Evolutionary conservation across 1,140 invertebrate species (phyloP).

Genomic region (Arion vulgaris): DNA sequence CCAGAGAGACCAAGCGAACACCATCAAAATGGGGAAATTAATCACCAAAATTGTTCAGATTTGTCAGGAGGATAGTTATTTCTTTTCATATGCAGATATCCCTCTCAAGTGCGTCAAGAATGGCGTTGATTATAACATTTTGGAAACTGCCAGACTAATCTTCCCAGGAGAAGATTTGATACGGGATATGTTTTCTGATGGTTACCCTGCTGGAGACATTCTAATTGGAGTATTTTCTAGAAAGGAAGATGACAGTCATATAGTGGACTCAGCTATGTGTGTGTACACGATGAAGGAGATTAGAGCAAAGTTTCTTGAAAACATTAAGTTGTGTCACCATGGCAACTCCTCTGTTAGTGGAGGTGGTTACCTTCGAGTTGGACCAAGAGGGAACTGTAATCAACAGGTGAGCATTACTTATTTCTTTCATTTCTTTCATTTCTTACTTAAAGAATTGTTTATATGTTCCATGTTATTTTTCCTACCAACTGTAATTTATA

Average conservation of each 20-base stretch:
- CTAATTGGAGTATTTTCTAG: constrained; percentile 93
- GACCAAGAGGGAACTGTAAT: constrained; percentile 47
- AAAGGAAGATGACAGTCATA: constrained; percentile 83
- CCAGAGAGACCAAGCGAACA: constrained; percentile 84
- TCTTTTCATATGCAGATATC: constrained; percentile 92
- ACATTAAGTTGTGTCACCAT: constrained; percentile 95
- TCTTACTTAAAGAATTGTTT: no score
- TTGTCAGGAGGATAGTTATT: constrained; percentile 95
- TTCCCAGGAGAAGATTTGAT: constrained; percentile 91
- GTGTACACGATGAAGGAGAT: constrained; percentile 96
- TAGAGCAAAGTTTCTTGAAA: constrained; percentile 95
- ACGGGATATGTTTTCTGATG: constrained; percentile 81
- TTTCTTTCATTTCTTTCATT: no score
- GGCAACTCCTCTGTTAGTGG: constrained; percentile 75
- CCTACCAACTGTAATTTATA: no score
- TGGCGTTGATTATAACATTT: constrained; percentile 86
- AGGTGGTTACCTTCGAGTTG: constrained; percentile 52
- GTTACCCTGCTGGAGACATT: constrained; percentile 84
- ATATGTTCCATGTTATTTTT: no score
- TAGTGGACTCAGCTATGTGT: constrained; percentile 87
- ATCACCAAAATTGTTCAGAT: constrained; percentile 95
- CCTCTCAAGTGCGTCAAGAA: constrained; percentile 90
- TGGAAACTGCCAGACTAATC: constrained; percentile 93
- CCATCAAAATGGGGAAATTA: constrained; percentile 81
- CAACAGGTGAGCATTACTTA: constrained; percentile 41